phyloP scores from a whole-genome alignment of 2,113 vertebrate species.

The Microcebus ravelobensis region DNA sequence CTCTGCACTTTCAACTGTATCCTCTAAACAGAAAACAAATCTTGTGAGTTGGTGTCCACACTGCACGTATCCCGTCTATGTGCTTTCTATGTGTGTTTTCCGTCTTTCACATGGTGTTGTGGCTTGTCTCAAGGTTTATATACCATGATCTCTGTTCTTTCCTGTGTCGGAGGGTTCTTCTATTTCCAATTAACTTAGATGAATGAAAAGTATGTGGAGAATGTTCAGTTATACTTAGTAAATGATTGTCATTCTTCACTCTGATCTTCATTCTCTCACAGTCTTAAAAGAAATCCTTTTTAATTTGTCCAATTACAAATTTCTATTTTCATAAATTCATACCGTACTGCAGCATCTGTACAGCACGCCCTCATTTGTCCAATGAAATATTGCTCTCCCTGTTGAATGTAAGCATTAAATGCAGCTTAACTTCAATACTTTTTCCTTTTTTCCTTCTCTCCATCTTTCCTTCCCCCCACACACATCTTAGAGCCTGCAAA shows the following conservation, averaged over 20 bases:
- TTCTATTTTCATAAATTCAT: background rate
- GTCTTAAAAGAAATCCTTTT: background rate
- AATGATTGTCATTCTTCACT: background rate
- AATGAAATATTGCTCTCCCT: rapidly evolving
- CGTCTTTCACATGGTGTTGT: background rate
- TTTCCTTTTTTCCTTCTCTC: background rate
- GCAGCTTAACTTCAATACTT: too few relatives aligned
- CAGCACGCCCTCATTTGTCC: background rate
- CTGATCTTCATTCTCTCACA: too few relatives aligned
- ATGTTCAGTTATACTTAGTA: background rate
- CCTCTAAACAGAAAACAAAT: background rate
- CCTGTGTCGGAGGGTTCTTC: background rate
- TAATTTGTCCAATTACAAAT: background rate
- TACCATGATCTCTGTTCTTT: background rate
- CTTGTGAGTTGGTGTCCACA: background rate
- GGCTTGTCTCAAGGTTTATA: too few relatives aligned
- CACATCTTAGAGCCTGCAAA: background rate
- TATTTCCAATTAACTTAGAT: background rate
- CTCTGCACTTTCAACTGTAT: too few relatives aligned
- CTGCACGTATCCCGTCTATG: rapidly evolving
- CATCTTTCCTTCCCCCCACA: too few relatives aligned
- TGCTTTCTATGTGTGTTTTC: rapidly evolving
- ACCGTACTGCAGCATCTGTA: rapidly evolving
- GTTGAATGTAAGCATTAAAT: rapidly evolving
- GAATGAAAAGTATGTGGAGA: background rate